Base-by-base conservation (phyloP, 2,888 invertebrate species). In the Sussaba pulchella region DNA sequence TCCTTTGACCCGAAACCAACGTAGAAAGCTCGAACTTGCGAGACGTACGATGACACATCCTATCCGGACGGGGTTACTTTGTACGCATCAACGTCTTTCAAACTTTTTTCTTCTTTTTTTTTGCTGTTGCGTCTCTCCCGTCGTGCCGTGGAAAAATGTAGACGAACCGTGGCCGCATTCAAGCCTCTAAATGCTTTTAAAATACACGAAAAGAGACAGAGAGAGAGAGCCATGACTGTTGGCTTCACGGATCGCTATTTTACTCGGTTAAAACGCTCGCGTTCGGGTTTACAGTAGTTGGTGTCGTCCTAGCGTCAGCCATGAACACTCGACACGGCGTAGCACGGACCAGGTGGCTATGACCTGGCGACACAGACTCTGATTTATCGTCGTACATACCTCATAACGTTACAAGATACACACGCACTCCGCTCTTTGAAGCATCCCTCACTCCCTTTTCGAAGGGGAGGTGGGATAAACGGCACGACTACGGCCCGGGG, bases 171-270 rank as follows among this genome's bases (percentile, higher is more conserved):
- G 80, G 19, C 72, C 72, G 67, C 71, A 47, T 69, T 52, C n/a
- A 47, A 19, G 63, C 36, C 66, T 69, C 77, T 81, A 81, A 77
- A 80, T 64, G 80, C 77, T 82, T 82, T 82, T 80, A 82, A 80
- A 82, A 70, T 69, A 80, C 73, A 69, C 57, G 54, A 24, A 52
- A 52, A 43, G 19, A 24, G 36, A 63, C 36, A 63, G 61, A 43
- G 19, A 24, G 36, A 64, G 70, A 59, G 47, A 79, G 70, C 64
- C 76, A 77, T 71, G 82, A 73, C 72, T 73, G 72, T 73, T 76
- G 76, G 80, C 76, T 83, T 81, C 52, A 81, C 70, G 57, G 59
- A 71, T 78, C 67, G 69, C 73, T 67, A 66, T 82, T 71, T 77
- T 72, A 41, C 70, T 36, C 45, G 57, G 64, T 63, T 45, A 67